phyloP scores from a whole-genome alignment of 1,140 invertebrate genomes.

The Battus philenor region DNA sequence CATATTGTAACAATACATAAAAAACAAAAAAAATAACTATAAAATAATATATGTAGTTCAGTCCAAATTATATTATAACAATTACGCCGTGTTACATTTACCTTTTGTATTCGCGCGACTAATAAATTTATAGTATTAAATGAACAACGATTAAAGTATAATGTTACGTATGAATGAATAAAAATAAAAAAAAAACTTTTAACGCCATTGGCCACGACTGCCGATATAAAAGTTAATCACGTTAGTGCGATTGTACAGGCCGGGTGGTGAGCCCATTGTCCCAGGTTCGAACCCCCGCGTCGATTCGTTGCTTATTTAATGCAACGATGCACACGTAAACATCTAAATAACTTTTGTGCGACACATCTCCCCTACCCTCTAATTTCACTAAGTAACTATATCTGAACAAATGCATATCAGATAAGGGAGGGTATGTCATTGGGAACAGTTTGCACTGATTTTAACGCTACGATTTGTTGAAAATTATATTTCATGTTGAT shows the following conservation, averaged over 20 bases:
- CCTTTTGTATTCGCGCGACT: too few species aligned
- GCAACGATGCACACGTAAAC: slow-evolving; percentile 71
- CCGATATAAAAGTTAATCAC: slow-evolving; percentile 62
- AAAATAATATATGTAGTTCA: too few species aligned
- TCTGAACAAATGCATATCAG: slow-evolving; percentile 50
- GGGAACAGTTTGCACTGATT: slow-evolving; percentile 5
- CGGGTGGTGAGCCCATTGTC: slow-evolving; percentile 57
- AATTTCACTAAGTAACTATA: slow-evolving; percentile 72
- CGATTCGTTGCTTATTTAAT: slow-evolving; percentile 71
- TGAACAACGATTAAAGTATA: too few species aligned
- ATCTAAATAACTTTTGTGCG: slow-evolving; percentile 74
- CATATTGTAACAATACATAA: too few species aligned
- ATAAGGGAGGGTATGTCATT: neutral
- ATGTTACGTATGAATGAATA: too few species aligned
- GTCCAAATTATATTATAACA: too few species aligned
- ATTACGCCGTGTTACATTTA: too few species aligned
- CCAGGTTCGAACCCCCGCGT: slow-evolving; percentile 51
- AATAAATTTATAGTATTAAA: too few species aligned
- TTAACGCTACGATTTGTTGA: neutral
- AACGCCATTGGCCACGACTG: slow-evolving; percentile 40
- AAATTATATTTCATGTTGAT: neutral
- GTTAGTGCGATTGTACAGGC: slow-evolving; percentile 44
- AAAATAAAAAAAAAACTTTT: slow-evolving; percentile 29
- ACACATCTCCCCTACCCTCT: slow-evolving; percentile 62
- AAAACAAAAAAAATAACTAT: too few species aligned